Percentiles rank a stretch among this genome's conserved stretches.
These are phyloP conservation scores for Ascaphus truei DNA, from an alignment of 2,113 vertebrate species.

Conservation along the genomic window DNA sequence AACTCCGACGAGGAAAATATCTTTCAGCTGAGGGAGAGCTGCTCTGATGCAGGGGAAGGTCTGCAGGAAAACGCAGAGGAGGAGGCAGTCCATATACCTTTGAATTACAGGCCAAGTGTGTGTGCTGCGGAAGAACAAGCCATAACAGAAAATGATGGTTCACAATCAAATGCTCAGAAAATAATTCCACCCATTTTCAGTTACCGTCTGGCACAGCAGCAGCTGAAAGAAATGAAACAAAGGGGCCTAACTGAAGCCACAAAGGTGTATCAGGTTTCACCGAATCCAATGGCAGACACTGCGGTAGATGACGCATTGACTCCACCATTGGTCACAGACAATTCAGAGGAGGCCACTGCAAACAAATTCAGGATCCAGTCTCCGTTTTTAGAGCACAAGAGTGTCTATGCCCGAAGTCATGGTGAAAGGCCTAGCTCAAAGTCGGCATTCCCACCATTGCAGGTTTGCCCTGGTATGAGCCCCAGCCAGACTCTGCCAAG, in stretches of 20 bases:
- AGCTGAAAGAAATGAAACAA: constrained; percentile 96
- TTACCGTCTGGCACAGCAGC: constrained; percentile 92
- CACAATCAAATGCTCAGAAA: constrained; percentile 79
- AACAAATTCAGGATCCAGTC: constrained; percentile 71
- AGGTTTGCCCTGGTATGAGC: constrained; percentile 44
- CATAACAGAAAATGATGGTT: constrained; percentile 57
- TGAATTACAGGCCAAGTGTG: constrained; percentile 61
- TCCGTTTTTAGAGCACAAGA: constrained; percentile 64
- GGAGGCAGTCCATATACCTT: constrained; percentile 50
- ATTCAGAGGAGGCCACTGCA: constrained; percentile 56
- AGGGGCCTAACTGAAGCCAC: constrained; percentile 87
- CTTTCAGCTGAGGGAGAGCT: constrained; percentile 76
- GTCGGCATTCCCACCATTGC: constrained; percentile 51
- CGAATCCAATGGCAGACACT: constrained; percentile 83
- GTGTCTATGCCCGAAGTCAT: constrained; percentile 24
- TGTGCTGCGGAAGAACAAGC: constrained; percentile 53
- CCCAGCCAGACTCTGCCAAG: constrained; percentile 55
- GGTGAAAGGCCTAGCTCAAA: constrained; percentile 61
- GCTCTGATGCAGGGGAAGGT: constrained; percentile 66
- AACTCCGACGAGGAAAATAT: constrained; percentile 88
- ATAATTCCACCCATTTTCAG: constrained; percentile 88
- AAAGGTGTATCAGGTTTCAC: constrained; percentile 89
- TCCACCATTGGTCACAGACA: constrained; percentile 50
- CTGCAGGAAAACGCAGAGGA: constrained; percentile 20
- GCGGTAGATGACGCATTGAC: constrained; percentile 63